Base-by-base conservation (phyloP, 2,888 invertebrate genomes). In the Raillietiella orientalis region DNA sequence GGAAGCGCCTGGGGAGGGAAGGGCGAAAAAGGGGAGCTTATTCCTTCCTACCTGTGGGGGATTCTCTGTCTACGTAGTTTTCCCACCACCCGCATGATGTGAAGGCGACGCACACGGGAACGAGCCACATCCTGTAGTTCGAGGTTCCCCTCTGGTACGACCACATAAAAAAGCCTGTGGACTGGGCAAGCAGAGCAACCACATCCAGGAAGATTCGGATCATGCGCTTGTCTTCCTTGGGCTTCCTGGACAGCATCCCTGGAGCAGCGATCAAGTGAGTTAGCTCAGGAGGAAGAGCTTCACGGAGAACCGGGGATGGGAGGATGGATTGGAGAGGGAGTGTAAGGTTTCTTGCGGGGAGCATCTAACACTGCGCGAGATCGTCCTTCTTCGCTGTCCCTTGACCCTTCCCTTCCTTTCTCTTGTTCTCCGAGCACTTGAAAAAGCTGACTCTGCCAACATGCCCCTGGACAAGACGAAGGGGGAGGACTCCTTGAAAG, bases 71-170 rank as follows among this genome's bases (percentile, higher is more conserved):
- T 2, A 84, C 74, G 42, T 75, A 93, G 47, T 93, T 93, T 47
- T 93, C 90, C 93, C 93, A 93, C 82, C 87, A 90, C 14, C 77
- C 75, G 20, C 75, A 57, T 1, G 90, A 90, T 33, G 79, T 67
- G 37, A 82, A 59, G 28, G 79, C 46, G 19, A 79, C 58, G 1
- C 79, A 58, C 1, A 75, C 52, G 1, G 87, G 82, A 36, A 90
- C 71, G 23, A 77, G 53, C 72, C 72, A 77, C 20, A 75, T 38
- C 34, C 30, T 39, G 10, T 30, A 22, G 24, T 29, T 11, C 5
- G 20, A 14, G 6, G 24, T 27, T 12, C 31, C 30, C 4, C 15
- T 27, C 5, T 23, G 14, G 5, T 6, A 14, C 4, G 19, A 79
- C 75, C 79, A 84, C 10, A 79, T 65, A 30, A 84, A 64, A 37